Conservation (phyloP, 1,140 invertebrate genomes). For the Fopius arisanus region DNA sequence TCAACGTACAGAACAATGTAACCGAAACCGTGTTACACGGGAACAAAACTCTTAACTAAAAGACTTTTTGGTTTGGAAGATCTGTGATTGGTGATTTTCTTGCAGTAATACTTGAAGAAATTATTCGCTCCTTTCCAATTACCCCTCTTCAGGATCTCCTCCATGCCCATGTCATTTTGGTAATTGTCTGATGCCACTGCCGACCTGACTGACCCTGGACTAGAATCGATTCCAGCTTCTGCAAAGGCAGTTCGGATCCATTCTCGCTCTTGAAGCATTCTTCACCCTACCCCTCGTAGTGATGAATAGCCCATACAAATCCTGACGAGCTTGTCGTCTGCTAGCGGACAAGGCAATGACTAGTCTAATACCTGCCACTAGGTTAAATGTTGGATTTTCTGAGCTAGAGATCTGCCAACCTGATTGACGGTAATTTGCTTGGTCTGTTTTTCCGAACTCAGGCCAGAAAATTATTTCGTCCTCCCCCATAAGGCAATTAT, state of each 20-base stretch:
- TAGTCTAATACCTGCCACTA: constrained; percentile 12
- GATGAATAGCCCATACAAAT: constrained; percentile 21
- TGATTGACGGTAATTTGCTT: constrained; percentile 41
- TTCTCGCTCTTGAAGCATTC: constrained; percentile 42
- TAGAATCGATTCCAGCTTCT: constrained; percentile 41
- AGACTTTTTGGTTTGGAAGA: background rate
- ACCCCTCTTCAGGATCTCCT: constrained; percentile 32
- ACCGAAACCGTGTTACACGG: background rate
- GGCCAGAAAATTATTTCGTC: constrained; percentile 43
- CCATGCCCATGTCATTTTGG: constrained; percentile 32
- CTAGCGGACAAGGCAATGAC: background rate
- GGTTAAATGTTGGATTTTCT: background rate
- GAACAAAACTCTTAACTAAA: background rate
- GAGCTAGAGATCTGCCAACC: constrained; percentile 44
- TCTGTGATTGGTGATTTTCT: background rate
- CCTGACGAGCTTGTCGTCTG: background rate
- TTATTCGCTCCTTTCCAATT: constrained; percentile 37
- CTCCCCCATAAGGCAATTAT: constrained; percentile 30
- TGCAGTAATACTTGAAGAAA: constrained; percentile 42
- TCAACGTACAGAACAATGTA: too few relatives aligned
- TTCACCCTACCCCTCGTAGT: constrained; percentile 35
- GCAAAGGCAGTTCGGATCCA: constrained; percentile 44
- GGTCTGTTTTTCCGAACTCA: constrained; percentile 51
- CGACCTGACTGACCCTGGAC: constrained; percentile 38
- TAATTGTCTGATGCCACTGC: constrained; percentile 41